phyloP scores from a whole-genome alignment of 1,140 invertebrate genomes.

The Anastrepha ludens region DNA sequence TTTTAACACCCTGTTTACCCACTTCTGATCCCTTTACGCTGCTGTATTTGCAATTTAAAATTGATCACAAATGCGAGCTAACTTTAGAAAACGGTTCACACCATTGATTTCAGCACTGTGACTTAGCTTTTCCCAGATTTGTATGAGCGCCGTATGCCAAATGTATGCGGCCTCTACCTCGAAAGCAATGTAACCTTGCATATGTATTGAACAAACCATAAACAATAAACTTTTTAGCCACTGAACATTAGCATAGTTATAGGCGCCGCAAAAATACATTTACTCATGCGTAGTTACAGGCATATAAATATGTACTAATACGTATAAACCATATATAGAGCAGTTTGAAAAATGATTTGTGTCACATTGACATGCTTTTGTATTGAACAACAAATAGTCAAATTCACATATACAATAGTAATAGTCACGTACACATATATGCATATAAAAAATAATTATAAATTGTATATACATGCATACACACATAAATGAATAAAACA shows the following conservation, averaged over 20 bases:
- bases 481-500: neutral
- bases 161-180: too few species aligned
- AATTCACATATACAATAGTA: neutral
- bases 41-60: too few species aligned
- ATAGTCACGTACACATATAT: neutral
- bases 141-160: too few species aligned
- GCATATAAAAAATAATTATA: neutral
- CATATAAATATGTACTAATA: neutral
- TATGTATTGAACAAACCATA: conserved; percentile 34
- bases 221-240: conserved; percentile 36
- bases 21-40: too few species aligned
- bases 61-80: too few species aligned
- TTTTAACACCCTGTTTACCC: too few species aligned
- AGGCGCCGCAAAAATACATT: conserved; percentile 12
- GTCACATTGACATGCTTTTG: conserved; percentile 52
- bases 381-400: conserved; percentile 13
- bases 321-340: neutral
- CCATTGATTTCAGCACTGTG: too few species aligned
- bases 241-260: conserved; percentile 36
- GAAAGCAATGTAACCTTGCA: neutral
- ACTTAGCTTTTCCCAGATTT: too few species aligned
- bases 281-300: neutral
- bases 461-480: neutral
- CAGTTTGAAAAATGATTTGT: conserved; percentile 16
- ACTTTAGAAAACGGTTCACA: too few species aligned